Evolutionary conservation across 2,113 vertebrate genomes (phyloP).

Genomic region (Chrysochloris asiatica): DNA sequence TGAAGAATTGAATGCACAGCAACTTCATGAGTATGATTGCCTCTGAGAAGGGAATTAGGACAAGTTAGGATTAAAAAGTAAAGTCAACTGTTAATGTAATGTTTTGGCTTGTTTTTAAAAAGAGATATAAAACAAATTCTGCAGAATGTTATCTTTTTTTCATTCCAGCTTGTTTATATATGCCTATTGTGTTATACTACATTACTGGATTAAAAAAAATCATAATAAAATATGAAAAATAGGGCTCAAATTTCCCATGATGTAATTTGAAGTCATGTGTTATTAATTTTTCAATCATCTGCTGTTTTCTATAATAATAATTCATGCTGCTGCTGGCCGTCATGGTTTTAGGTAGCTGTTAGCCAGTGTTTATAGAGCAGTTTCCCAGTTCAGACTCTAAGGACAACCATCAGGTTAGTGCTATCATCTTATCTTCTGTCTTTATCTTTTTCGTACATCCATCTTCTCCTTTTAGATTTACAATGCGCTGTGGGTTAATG

Average conservation of each 20-base stretch:
- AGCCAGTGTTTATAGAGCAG: slow-evolving; percentile 34
- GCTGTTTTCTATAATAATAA: neutral
- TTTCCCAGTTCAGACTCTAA: neutral
- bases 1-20: neutral
- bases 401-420: neutral
- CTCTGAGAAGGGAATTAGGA: neutral
- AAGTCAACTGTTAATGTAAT: neutral
- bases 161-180: slow-evolving; percentile 13
- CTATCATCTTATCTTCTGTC: slow-evolving; percentile 16
- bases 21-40: neutral
- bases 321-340: too few species aligned
- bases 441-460: slow-evolving; percentile 25
- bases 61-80: slow-evolving; percentile 13
- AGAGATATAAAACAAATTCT: neutral
- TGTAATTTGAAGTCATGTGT: neutral
- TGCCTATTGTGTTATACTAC: slow-evolving; percentile 5
- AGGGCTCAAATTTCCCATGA: neutral
- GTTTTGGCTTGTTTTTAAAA: slow-evolving; percentile 47
- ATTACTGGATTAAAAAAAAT: neutral
- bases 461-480: slow-evolving; percentile 23
- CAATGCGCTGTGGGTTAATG: too few species aligned
- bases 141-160: neutral
- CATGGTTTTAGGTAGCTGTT: neutral
- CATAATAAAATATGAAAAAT: slow-evolving; percentile 41
- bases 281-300: slow-evolving; percentile 52